Conservation (phyloP, 2,888 invertebrate genomes). For the Agrotis clavis region DNA sequence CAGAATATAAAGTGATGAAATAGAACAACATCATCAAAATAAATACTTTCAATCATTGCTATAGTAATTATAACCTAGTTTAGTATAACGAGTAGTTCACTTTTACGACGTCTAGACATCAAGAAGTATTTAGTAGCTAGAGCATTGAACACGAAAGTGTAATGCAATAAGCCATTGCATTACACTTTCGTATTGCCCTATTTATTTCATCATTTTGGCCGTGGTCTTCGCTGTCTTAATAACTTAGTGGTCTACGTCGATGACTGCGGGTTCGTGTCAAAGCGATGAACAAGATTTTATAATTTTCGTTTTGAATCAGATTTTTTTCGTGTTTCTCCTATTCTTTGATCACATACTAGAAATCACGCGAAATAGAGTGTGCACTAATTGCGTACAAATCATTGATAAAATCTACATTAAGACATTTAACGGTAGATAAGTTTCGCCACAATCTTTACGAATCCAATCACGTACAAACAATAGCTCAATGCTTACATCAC, state of each 20-base stretch:
- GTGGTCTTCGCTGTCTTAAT: too few relatives aligned
- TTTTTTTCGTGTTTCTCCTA: too few relatives aligned
- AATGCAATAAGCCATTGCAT: too few relatives aligned
- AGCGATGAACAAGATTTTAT: too few relatives aligned
- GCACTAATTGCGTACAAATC: too few relatives aligned
- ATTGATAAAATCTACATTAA: not conserved
- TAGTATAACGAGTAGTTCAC: slow-evolving; percentile 36
- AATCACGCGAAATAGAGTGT: too few relatives aligned
- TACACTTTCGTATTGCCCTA: too few relatives aligned
- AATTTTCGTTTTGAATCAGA: too few relatives aligned
- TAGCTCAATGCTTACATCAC: not conserved
- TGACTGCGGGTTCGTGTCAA: too few relatives aligned
- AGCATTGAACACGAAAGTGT: not conserved
- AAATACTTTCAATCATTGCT: slow-evolving; percentile 21
- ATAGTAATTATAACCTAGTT: slow-evolving; percentile 17
- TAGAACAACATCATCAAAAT: slow-evolving; percentile 36
- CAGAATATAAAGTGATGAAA: slow-evolving; percentile 30
- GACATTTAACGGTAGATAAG: not conserved
- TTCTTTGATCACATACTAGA: too few relatives aligned
- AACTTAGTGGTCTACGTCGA: too few relatives aligned
- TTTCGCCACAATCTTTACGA: not conserved
- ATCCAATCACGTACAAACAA: not conserved
- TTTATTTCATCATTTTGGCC: too few relatives aligned
- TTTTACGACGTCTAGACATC: slow-evolving; percentile 43
- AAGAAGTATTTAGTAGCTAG: slow-evolving; percentile 9